phyloP scores from a whole-genome alignment of 2,888 invertebrate genomes.

The Ypsolopha scabrella region DNA sequence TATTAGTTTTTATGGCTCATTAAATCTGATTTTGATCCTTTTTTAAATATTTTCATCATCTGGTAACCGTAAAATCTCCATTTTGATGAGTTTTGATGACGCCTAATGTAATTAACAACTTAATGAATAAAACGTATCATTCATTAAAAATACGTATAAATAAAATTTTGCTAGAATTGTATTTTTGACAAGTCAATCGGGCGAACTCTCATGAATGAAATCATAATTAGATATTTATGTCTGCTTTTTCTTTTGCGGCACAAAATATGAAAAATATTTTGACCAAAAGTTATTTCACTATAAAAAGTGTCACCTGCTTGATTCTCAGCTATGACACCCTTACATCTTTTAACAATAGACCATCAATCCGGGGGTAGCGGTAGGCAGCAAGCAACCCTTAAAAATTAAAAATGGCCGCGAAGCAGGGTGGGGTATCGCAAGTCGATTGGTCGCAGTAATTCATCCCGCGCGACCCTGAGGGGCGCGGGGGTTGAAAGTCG shows the following conservation, averaged over 20 bases:
- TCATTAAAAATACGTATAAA: background rate
- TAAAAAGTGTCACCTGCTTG: background rate
- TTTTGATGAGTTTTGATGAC: background rate
- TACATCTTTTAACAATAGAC: background rate
- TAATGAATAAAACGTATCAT: no score
- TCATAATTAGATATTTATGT: background rate
- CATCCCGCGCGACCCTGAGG: conserved; percentile 58
- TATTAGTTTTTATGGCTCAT: conserved; percentile 51
- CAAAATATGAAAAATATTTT: background rate
- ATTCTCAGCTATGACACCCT: background rate
- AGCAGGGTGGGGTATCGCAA: conserved; percentile 32
- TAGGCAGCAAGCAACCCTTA: conserved; percentile 39
- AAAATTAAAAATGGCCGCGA: conserved; percentile 68
- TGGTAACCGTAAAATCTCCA: conserved; percentile 23
- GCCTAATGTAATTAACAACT: background rate
- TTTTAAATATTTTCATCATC: conserved; percentile 44
- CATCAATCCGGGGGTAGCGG: background rate
- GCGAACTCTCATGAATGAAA: background rate
- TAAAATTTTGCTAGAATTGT: background rate
- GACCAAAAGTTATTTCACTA: background rate
- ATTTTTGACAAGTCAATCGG: background rate
- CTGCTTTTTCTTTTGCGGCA: background rate
- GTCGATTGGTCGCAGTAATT: conserved; percentile 65
- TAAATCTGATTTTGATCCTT: conserved; percentile 47
- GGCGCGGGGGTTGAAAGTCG: conserved; percentile 43